These are phyloP conservation scores for Psittacula echo DNA, from an alignment of 2,797 vertebrate genomes.

Conservation along the genomic window DNA sequence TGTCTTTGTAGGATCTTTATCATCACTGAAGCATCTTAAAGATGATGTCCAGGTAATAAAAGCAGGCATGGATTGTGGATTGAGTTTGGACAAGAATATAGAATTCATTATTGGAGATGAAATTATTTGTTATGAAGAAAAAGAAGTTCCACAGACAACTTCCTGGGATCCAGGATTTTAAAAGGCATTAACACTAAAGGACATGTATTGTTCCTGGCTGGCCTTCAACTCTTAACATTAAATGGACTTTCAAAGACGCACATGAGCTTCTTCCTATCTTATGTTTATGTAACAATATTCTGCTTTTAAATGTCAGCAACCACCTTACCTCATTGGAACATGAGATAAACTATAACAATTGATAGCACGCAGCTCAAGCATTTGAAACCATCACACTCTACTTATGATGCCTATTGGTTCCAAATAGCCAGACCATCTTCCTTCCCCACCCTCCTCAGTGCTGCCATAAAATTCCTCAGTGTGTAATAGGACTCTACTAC, in stretches of 20 bases:
- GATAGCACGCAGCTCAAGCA: not conserved
- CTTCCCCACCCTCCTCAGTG: too few species aligned
- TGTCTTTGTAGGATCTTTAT: slow-evolving; percentile 80
- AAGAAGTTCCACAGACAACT: slow-evolving; percentile 76
- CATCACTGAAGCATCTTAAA: slow-evolving; percentile 90
- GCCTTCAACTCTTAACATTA: not conserved
- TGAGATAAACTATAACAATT: not conserved
- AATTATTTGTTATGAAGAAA: slow-evolving; percentile 86
- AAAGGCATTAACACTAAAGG: not conserved
- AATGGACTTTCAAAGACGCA: not conserved
- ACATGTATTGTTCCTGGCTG: not conserved
- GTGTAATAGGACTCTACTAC: rapidly evolving
- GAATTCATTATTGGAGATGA: slow-evolving; percentile 85
- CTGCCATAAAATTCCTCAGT: too few species aligned
- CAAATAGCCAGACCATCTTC: not conserved
- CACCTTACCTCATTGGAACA: not conserved
- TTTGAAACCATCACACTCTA: rapidly evolving
- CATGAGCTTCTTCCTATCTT: not conserved
- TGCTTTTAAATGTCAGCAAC: not conserved
- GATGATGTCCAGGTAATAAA: slow-evolving; percentile 86
- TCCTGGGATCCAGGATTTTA: slow-evolving; percentile 96
- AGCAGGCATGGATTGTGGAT: slow-evolving; percentile 91
- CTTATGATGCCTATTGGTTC: not conserved
- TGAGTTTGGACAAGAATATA: slow-evolving; percentile 81
- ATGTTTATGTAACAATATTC: not conserved